Base-by-base conservation (phyloP, 2,113 vertebrate species). In the Oostethus manadensis region DNA sequence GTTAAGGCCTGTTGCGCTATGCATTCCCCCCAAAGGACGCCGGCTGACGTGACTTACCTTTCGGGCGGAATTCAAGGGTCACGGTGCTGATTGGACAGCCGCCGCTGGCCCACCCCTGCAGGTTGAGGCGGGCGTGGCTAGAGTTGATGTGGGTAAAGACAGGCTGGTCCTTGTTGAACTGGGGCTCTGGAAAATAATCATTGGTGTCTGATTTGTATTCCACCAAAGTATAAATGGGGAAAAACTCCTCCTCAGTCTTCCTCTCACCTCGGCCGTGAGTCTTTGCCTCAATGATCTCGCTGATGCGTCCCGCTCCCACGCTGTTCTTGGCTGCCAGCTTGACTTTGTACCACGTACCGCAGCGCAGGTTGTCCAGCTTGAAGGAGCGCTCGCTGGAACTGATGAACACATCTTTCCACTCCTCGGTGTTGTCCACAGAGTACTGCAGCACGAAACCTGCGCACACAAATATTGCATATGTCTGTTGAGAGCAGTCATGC, bases 321-420 rank as follows among this genome's bases (percentile, higher is more conserved):
- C 95, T 98, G 90, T 99, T 99, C 88, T 98, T 98, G 70, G 97
- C 96, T 0, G 97, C 97, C 82, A 98, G 86, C 86, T 98, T 99
- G 74, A 98, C 94, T 89, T 99, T 99, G 87, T 99, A 99, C 97
- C 96, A 99, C 0, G 96, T 98, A 71, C 97, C 97, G 0, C 97
- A 98, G 75, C 94, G 93, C 76, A 99, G 91, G 87, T 93, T 95
- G 77, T 98, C 96, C 84, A 99, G 77, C 85, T 94, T 94, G 82
- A 96, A 98, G 69, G 95, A 94, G 23, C 94, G 93, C 83, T 99
- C 95, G 0, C 87, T 90, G 7, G 97, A 96, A 84, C 93, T 95
- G 84, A 99, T 96, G 80, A 98, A 95, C 56, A 98, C 94, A 0
- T 98, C 96, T 77, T 93, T 93, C 97, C 96, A 99, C 74, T 98